phyloP scores from a whole-genome alignment of 2,113 vertebrate genomes.

The Scortum barcoo region DNA sequence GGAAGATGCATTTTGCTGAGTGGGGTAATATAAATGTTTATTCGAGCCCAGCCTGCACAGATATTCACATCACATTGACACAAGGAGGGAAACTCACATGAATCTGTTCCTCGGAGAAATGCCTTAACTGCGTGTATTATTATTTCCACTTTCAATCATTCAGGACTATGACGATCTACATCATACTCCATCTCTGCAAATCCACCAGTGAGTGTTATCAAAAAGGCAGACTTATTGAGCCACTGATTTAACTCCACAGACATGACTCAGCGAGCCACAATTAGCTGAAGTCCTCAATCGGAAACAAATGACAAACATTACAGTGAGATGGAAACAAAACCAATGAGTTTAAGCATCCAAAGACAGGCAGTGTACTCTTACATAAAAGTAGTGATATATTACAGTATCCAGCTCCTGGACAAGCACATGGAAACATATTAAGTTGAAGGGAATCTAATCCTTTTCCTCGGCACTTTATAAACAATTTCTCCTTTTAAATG shows the following conservation, averaged over 20 bases:
- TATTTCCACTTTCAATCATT: conserved; percentile 24
- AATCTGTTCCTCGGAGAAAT: conserved; percentile 19
- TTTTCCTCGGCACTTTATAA: conserved; percentile 59
- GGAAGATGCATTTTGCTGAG: conserved; percentile 72
- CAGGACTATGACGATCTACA: neutral
- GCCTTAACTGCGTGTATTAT: neutral
- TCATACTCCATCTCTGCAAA: neutral
- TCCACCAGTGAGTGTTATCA: neutral
- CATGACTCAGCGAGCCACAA: neutral
- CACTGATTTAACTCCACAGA: neutral
- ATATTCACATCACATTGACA: conserved; percentile 29
- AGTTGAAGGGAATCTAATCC: conserved; percentile 51
- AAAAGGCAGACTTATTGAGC: neutral
- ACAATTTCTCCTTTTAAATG: conserved; percentile 47
- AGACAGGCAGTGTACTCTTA: conserved; percentile 28
- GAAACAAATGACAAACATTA: conserved; percentile 21
- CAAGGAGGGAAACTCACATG: conserved; percentile 20
- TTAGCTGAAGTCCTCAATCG: conserved; percentile 10
- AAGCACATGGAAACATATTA: conserved; percentile 58
- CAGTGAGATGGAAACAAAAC: conserved; percentile 36
- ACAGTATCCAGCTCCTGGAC: conserved; percentile 37
- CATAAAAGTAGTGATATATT: conserved; percentile 50
- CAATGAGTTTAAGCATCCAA: conserved; percentile 13
- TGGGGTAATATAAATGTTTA: conserved; percentile 79
- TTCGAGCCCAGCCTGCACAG: conserved; percentile 44